Conservation (phyloP, 2,888 invertebrate genomes). For the Anaspis maculata region DNA sequence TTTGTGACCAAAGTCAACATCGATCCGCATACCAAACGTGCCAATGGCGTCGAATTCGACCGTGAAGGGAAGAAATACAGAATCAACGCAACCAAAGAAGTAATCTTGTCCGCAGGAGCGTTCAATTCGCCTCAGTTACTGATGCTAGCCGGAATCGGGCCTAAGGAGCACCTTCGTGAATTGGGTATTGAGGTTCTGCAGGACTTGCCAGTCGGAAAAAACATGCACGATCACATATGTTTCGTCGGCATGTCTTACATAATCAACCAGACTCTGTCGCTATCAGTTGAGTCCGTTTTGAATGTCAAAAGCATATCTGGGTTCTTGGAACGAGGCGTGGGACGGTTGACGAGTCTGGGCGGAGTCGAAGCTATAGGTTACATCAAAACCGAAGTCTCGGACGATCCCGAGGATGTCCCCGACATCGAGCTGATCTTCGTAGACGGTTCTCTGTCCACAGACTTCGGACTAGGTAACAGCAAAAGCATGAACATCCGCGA, state of each 20-base stretch:
- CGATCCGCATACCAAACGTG: constrained; percentile 38
- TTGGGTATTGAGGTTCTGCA: constrained; percentile 52
- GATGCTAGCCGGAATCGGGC: constrained; percentile 61
- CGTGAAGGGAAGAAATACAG: constrained; percentile 19
- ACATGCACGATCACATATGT: constrained; percentile 59
- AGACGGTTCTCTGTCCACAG: constrained; percentile 50
- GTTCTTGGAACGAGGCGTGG: constrained; percentile 43
- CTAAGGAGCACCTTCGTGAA: constrained; percentile 48
- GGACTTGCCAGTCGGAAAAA: constrained; percentile 58
- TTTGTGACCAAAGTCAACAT: constrained; percentile 52
- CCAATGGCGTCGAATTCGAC: constrained; percentile 43
- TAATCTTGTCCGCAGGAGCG: constrained; percentile 53
- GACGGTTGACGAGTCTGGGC: constrained; percentile 49
- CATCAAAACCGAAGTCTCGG: constrained; percentile 31
- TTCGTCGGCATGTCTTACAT: constrained; percentile 50
- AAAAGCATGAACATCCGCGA: constrained; percentile 37
- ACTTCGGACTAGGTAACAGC: constrained; percentile 39
- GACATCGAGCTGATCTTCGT: constrained; percentile 38
- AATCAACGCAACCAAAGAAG: constrained; percentile 43
- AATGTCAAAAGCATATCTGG: constrained; percentile 35
- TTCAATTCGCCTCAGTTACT: constrained; percentile 73
- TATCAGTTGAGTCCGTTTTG: no score
- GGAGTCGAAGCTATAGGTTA: constrained; percentile 29
- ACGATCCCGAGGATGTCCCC: constrained; percentile 27
- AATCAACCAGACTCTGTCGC: constrained; percentile 38